These are phyloP conservation scores for Pachydiplax longipennis DNA, from an alignment of 2,888 invertebrate species.

Conservation along the genomic window DNA sequence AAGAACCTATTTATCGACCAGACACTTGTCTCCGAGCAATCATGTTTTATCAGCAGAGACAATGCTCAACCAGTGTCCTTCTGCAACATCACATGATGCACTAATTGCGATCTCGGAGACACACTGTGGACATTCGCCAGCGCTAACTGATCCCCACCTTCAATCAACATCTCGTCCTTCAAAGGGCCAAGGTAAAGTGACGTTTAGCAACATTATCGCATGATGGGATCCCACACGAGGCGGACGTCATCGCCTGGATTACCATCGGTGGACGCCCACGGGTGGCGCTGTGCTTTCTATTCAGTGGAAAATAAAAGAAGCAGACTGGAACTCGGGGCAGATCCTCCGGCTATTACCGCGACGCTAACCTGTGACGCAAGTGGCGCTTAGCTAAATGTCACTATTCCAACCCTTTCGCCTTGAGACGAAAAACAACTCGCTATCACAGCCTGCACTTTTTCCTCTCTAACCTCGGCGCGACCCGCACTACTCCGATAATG, in stretches of 20 bases:
- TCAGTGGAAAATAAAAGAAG: neutral
- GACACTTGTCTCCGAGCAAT: no score
- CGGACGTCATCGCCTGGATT: neutral
- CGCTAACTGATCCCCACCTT: no score
- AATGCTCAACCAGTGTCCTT: no score
- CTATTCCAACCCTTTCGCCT: neutral
- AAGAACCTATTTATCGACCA: no score
- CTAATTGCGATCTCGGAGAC: no score
- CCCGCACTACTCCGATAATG: neutral
- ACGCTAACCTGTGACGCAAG: neutral
- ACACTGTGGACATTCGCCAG: no score
- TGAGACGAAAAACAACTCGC: neutral
- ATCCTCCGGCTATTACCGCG: neutral
- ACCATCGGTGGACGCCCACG: neutral
- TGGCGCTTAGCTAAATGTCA: neutral
- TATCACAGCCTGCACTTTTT: no score
- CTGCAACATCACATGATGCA: no score
- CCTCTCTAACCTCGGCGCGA: neutral
- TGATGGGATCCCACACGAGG: neutral
- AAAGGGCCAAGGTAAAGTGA: neutral
- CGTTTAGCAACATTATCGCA: neutral
- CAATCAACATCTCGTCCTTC: neutral
- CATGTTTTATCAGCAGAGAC: no score
- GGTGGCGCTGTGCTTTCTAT: neutral
- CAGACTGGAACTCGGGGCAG: neutral